A percentile compares a stretch with the other conserved stretches of the same genome.
phyloP scores from a whole-genome alignment of 1,140 invertebrate species.

The Chionoecetes opilio region DNA sequence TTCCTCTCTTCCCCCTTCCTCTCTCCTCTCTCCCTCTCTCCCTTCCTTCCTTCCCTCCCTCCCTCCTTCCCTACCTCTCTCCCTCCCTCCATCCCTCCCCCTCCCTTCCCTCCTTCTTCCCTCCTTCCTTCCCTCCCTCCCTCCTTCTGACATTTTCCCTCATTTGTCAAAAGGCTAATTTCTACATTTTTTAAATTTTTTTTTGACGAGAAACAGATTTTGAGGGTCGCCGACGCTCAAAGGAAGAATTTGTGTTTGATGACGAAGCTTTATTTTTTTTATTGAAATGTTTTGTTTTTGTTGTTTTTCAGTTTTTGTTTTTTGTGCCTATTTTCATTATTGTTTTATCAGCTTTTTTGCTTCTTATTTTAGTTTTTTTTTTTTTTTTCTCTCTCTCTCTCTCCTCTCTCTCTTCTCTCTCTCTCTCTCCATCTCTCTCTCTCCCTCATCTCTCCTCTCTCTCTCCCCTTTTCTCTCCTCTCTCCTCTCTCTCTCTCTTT shows the following conservation, averaged over 20 bases:
- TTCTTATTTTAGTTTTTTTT: background rate
- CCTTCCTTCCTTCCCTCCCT: background rate
- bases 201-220: constrained; percentile 35
- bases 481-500: too few species aligned
- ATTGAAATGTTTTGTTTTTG: background rate
- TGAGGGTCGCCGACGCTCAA: background rate
- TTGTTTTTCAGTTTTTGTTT: background rate
- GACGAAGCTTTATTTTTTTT: background rate
- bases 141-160: background rate
- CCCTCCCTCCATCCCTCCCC: background rate
- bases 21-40: background rate
- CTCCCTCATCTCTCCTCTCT: too few species aligned
- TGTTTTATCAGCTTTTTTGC: too few species aligned
- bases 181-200: constrained; percentile 1
- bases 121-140: background rate
- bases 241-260: background rate
- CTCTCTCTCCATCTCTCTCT: too few species aligned
- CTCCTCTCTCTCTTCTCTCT: too few species aligned
- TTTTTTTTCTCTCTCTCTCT: background rate
- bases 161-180: background rate
- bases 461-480: background rate
- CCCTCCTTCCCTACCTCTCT: background rate
- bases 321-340: too few species aligned
- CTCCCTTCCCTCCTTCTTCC: background rate
- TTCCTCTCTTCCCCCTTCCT: background rate